Evolutionary conservation across 1,140 invertebrate genomes (phyloP), one percentile per base, ranked within the genome.

Genomic region (Drosophila neocordata): DNA sequence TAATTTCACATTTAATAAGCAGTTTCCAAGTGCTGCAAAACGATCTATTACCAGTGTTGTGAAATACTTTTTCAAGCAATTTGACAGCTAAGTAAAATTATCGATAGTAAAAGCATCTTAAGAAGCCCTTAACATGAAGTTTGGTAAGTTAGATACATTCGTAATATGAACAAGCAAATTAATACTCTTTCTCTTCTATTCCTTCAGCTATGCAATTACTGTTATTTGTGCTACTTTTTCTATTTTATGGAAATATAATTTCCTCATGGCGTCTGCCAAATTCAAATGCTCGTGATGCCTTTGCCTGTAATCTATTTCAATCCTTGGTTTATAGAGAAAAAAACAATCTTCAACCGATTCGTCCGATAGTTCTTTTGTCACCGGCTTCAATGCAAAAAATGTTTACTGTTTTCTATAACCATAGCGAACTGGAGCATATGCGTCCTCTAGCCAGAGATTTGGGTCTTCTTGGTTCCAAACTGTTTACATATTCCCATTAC

Each of bases 311-410:
- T 48, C n/a, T 53, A 11, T 31, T 63, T 34, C 27, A 13, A 8
- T 51, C 9, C n/a, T 52, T 20, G 11, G 1, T 15, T 8, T 2
- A 0, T 11, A 12, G 12, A 1, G 12, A 9, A 2, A 20, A 20
- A 12, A 53, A 4, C 4, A 2, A 2, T 0, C 4, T 1, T n/a
- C 41, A 7, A 18, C 41, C 41, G 3, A 11, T 20, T 11, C 11
- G 6, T 4, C 22, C 20, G 6, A 4, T 53, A 8, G 12, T 63
- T 3, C 13, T 63, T 24, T 15, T 51, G 3, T 63, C 60, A n/a
- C 60, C 60, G 9, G 60, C 60, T 3, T 31, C 60, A 2, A 2
- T 63, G 15, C 60, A 63, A 51, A 63, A 63, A 18, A 1, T 63
- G 4, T 20, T 63, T 3, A 27, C 24, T 3, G 48, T 51, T 2